Conservation (phyloP, 2,888 invertebrate genomes). For the Andricus quercusramuli region DNA sequence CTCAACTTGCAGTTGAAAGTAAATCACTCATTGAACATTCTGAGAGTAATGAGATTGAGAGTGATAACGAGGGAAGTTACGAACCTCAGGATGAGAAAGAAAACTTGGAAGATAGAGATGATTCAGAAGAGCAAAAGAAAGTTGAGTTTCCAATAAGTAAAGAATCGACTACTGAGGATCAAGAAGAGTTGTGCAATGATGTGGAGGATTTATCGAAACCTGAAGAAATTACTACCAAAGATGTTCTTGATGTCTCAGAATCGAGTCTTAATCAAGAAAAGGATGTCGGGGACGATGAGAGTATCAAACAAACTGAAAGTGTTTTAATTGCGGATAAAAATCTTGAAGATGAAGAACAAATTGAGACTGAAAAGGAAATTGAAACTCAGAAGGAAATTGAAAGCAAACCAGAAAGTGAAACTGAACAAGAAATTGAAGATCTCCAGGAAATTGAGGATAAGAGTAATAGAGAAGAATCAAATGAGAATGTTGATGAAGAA, state of each 20-base stretch:
- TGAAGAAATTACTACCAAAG: slow-evolving; percentile 34
- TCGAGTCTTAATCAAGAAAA: not conserved
- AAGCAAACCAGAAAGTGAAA: slow-evolving; percentile 8
- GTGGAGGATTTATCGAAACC: not conserved
- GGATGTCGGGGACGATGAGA: not conserved
- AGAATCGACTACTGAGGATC: not conserved
- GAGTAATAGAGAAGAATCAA: slow-evolving; percentile 38
- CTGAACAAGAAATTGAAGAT: not conserved
- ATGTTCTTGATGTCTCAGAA: slow-evolving; percentile 19
- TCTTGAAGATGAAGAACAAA: not conserved
- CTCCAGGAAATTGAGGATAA: not conserved
- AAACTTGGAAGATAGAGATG: not conserved
- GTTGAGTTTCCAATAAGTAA: not conserved
- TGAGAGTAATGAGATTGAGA: slow-evolving; percentile 64
- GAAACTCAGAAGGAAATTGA: slow-evolving; percentile 6
- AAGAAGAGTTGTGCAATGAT: slow-evolving; percentile 3
- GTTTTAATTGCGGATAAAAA: not conserved
- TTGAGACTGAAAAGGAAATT: not conserved
- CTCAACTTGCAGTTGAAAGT: slow-evolving; percentile 29
- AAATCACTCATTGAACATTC: slow-evolving; percentile 66
- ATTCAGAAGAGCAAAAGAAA: not conserved
- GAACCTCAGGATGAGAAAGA: not conserved
- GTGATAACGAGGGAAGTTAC: slow-evolving; percentile 56
- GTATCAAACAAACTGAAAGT: not conserved
- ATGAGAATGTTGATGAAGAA: not conserved